These are phyloP conservation scores for Sogatella furcifera DNA, from an alignment of 1,140 invertebrate species.

Conservation along the genomic window DNA sequence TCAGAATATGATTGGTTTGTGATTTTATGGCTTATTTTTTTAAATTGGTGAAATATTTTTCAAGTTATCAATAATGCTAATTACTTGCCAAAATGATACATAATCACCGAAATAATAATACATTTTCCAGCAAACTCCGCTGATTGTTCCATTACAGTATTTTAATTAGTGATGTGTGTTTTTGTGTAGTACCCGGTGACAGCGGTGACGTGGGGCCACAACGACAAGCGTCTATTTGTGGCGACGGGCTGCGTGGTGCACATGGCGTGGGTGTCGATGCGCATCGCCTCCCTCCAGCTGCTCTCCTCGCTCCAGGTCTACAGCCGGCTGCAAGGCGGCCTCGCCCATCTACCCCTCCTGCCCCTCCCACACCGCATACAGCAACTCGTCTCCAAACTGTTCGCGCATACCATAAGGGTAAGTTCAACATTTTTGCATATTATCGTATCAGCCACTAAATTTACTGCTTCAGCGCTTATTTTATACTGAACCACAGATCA, in stretches of 20 bases:
- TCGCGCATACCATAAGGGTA: constrained; percentile 91
- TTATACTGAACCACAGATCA: too few species aligned
- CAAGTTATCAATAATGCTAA: too few species aligned
- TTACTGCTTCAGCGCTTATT: too few species aligned
- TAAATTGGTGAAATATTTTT: too few species aligned
- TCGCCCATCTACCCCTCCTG: constrained; percentile 47
- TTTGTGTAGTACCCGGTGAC: constrained; percentile 65
- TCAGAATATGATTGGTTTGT: too few species aligned
- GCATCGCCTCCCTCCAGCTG: constrained; percentile 80
- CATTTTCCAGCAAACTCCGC: too few species aligned
- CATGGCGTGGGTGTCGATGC: constrained; percentile 83
- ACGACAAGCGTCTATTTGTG: constrained; percentile 86
- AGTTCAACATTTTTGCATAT: constrained; percentile 23
- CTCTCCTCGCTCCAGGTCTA: constrained; percentile 67
- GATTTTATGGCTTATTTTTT: too few species aligned
- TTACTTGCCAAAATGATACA: too few species aligned
- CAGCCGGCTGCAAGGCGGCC: constrained; percentile 43
- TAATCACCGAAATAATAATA: too few species aligned
- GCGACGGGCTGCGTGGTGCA: constrained; percentile 82
- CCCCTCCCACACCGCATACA: constrained; percentile 78
- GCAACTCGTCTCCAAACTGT: constrained; percentile 74
- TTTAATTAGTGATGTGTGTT: too few species aligned
- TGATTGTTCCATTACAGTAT: too few species aligned
- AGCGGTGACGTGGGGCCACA: constrained; percentile 95
- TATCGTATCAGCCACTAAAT: too few species aligned